Evolutionary conservation across 2,888 invertebrate genomes (phyloP).

Genomic region (Pristionchus fissidentatus): DNA sequence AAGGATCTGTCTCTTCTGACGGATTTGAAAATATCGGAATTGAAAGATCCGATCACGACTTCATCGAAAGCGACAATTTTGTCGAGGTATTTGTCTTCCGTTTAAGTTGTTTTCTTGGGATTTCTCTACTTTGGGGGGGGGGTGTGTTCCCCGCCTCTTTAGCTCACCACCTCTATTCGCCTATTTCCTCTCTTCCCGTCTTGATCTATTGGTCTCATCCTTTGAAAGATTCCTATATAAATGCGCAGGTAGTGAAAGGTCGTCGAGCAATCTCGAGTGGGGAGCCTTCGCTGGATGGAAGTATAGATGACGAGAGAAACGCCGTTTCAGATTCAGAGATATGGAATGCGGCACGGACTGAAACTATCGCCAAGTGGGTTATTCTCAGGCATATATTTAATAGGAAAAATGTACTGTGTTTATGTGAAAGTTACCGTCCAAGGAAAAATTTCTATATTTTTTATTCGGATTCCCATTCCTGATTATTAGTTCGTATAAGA

Average conservation of each 20-base stretch:
- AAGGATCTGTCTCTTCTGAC: constrained; percentile 9
- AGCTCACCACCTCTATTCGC: too few species aligned
- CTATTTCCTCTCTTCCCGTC: background rate
- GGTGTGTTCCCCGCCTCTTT: too few species aligned
- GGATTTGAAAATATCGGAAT: background rate
- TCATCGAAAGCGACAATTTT: constrained; percentile 7
- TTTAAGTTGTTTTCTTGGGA: too few species aligned
- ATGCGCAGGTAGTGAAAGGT: constrained; percentile 11
- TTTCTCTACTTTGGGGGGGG: too few species aligned
- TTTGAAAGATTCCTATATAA: background rate
- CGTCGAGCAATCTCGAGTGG: constrained; percentile 55
- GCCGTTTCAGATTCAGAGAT: constrained; percentile 57
- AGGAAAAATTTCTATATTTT: too few species aligned
- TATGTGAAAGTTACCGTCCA: too few species aligned
- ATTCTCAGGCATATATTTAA: too few species aligned
- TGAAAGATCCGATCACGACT: background rate
- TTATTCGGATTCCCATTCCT: too few species aligned
- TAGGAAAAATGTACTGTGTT: too few species aligned
- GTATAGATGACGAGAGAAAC: constrained; percentile 54
- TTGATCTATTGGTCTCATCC: background rate
- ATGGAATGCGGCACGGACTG: constrained; percentile 49
- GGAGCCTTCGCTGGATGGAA: constrained; percentile 56
- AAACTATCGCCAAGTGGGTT: constrained; percentile 44
- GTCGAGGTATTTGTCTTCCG: constrained; percentile 13
- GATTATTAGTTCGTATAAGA: too few species aligned